phyloP scores from a whole-genome alignment of 2,888 invertebrate genomes.

The Leistus spinibarbis region DNA sequence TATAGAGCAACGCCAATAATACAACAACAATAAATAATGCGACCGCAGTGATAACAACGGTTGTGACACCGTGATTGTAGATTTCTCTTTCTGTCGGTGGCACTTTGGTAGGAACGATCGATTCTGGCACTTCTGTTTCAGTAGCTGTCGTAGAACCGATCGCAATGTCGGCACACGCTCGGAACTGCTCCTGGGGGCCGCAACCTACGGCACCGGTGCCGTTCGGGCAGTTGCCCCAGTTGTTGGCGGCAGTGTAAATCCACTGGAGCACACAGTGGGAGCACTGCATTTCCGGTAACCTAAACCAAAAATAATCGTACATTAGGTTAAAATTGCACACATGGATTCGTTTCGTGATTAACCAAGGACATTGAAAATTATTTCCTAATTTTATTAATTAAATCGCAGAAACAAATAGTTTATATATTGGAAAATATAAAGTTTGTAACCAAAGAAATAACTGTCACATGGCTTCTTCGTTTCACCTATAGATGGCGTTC shows the following conservation, averaged over 20 bases:
- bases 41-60: conserved; percentile 67
- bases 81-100: conserved; percentile 50
- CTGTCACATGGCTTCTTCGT: too few relatives aligned
- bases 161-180: conserved; percentile 82
- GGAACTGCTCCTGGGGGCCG: conserved; percentile 87
- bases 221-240: conserved; percentile 78
- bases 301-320: conserved; percentile 21
- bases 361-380: not conserved
- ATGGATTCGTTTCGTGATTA: not conserved
- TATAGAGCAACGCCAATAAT: conserved; percentile 70
- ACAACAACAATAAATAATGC: conserved; percentile 70
- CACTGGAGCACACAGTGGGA: conserved; percentile 86
- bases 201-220: conserved; percentile 83
- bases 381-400: too few relatives aligned
- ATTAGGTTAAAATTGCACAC: not conserved
- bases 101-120: conserved; percentile 36
- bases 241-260: conserved; percentile 84
- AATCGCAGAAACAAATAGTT: too few relatives aligned
- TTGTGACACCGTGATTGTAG: conserved; percentile 60
- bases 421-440: too few relatives aligned
- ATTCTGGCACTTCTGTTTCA: not conserved
- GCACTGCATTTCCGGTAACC: conserved; percentile 70
- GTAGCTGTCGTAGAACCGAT: conserved; percentile 58
- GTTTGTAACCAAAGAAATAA: too few relatives aligned
- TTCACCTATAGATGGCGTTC: too few relatives aligned